Conservation (phyloP, 2,888 invertebrate species). For the Volucella inanis region DNA sequence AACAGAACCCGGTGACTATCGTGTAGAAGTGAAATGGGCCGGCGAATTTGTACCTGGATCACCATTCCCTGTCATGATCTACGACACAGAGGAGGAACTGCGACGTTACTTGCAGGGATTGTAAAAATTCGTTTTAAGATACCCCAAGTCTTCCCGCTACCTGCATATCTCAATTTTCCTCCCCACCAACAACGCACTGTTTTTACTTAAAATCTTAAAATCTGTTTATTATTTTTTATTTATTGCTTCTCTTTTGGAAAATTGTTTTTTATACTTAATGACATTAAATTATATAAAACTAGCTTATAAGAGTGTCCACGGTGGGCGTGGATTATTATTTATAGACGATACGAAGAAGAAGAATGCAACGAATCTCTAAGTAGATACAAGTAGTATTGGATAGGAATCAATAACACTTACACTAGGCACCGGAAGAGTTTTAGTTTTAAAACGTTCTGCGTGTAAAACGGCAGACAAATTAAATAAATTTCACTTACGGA, state of each 20-base stretch:
- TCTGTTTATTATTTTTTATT: slow-evolving; percentile 47
- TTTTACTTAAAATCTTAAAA: slow-evolving; percentile 23
- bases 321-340: slow-evolving; percentile 45
- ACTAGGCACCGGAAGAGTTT: slow-evolving; percentile 58
- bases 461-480: slow-evolving; percentile 25
- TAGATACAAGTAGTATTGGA: slow-evolving; percentile 38
- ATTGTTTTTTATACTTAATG: slow-evolving; percentile 65
- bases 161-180: slow-evolving; percentile 10
- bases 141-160: slow-evolving; percentile 18
- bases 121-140: slow-evolving; percentile 46
- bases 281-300: slow-evolving; percentile 61
- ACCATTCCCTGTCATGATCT: slow-evolving; percentile 99
- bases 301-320: slow-evolving; percentile 43
- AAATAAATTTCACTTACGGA: slow-evolving; percentile 31
- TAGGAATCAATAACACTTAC: slow-evolving; percentile 46
- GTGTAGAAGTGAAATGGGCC: slow-evolving; percentile 98
- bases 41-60: slow-evolving; percentile 98
- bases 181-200: slow-evolving; percentile 15
- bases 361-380: slow-evolving; percentile 63
- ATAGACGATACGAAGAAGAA: slow-evolving; percentile 19
- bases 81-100: slow-evolving; percentile 98
- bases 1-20: slow-evolving; percentile 98
- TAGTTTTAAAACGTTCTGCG: slow-evolving; percentile 54
- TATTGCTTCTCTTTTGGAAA: slow-evolving; percentile 62
- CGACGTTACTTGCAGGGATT: slow-evolving; percentile 86